Conservation (phyloP, 1,140 invertebrate genomes). For the Paramacrobiotus metropolitanus region DNA sequence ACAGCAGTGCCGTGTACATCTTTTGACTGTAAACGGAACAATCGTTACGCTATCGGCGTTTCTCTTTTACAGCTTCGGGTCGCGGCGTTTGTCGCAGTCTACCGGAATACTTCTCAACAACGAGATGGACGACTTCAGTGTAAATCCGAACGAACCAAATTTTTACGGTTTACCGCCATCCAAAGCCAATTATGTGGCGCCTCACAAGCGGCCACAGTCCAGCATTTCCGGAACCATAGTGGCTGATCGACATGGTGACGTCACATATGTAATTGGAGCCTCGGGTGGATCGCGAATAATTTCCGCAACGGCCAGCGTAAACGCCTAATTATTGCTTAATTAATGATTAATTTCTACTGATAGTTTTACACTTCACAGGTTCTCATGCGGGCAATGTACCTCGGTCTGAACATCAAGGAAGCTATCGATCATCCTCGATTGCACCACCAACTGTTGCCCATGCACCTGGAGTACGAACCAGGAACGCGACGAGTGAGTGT, state of each 20-base stretch:
- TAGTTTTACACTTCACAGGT: too few relatives aligned
- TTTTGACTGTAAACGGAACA: too few relatives aligned
- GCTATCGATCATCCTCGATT: conserved; percentile 62
- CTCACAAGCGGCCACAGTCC: conserved; percentile 62
- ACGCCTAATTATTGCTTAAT: conserved; percentile 12
- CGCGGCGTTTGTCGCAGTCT: conserved; percentile 24
- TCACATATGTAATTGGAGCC: conserved; percentile 54
- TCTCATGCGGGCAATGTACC: conserved; percentile 55
- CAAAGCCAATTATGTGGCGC: conserved; percentile 48
- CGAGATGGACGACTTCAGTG: conserved; percentile 84
- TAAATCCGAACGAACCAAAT: conserved; percentile 40
- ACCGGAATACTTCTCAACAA: conserved; percentile 83
- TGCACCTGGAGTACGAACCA: conserved; percentile 48
- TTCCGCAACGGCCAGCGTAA: conserved; percentile 49
- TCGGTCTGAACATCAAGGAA: conserved; percentile 55
- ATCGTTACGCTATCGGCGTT: background rate
- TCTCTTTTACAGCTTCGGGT: conserved; percentile 23
- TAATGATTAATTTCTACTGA: background rate
- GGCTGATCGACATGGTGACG: conserved; percentile 37
- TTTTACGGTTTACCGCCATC: conserved; percentile 49
- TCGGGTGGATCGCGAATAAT: conserved; percentile 81
- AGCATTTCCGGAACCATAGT: conserved; percentile 61
- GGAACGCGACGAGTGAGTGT: too few relatives aligned
- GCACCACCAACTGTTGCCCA: conserved; percentile 77
- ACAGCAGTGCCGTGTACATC: too few relatives aligned